Evolutionary conservation across 2,888 invertebrate genomes (phyloP), one percentile per base, ranked within the genome.

Genomic region (Eupithecia inturbata): DNA sequence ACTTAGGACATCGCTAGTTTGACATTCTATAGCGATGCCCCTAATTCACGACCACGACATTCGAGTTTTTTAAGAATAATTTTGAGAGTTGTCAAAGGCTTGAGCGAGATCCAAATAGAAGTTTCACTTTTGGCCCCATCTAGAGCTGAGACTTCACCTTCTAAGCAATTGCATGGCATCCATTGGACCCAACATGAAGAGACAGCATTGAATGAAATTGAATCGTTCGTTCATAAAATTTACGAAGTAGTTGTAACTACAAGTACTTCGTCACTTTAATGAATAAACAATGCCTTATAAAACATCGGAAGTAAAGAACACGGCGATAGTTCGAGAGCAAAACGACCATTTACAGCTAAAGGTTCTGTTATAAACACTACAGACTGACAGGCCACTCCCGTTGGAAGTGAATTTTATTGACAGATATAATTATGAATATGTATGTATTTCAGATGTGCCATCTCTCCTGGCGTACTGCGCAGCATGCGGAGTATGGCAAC

Each of bases 381-480:
- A 4, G 39, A 39, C 14, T n/a, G n/a, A n/a, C 36, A 1, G 9
- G 36, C 10, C 7, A 9, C 7, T 53, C 9, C 53, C 2, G 9
- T 53, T n/a, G 10, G 22, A 22, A 53, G 6, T 49, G 9, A 31
- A 0, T 36, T 12, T 39, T 39, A 7, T 39, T 39, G 39, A 39
- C 12, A 39, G 12, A 66, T 4, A 41, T 45, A 19, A 45, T 45
- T 4, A 5, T 45, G 19, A 19, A n/a, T 67, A 19, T 49, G 16
- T 64, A 14, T 72, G 12, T 41, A 33, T 74, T 71, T 1, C 85
- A 94, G 95, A 94, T 78, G 92, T 93, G 78, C 88, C 91, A 62
- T 94, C 94, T 6, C 83, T 93, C 74, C 85, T 95, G 77, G 92
- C 91, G 81, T 89, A 90, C 85, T 95, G 95, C 77, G 78, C 74